Conservation (phyloP, 2,113 vertebrate genomes). For the Sinocyclocheilus anophthalmus region DNA sequence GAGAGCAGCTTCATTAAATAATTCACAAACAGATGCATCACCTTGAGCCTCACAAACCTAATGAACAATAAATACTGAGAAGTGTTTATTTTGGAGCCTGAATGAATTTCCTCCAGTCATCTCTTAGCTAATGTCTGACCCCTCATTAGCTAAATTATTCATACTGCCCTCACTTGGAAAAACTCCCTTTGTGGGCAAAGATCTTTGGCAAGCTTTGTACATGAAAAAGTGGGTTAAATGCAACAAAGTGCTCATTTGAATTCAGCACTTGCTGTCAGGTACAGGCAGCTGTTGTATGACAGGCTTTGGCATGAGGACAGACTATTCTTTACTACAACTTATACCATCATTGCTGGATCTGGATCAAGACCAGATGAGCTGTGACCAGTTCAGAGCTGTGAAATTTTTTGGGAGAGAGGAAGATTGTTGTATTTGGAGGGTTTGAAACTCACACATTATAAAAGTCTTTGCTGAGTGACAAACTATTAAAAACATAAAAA, state of each 20-base stretch:
- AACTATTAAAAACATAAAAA: too few species aligned
- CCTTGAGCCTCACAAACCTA: background rate
- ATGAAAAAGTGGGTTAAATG: background rate
- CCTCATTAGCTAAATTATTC: slow-evolving; percentile 34
- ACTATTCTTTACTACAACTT: background rate
- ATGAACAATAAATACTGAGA: background rate
- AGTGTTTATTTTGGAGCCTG: slow-evolving; percentile 33
- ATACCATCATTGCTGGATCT: slow-evolving; percentile 20
- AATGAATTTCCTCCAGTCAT: background rate
- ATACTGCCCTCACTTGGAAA: background rate
- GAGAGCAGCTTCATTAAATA: slow-evolving; percentile 34
- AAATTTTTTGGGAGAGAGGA: background rate
- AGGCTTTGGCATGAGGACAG: slow-evolving; percentile 13
- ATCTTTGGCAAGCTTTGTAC: slow-evolving; percentile 15
- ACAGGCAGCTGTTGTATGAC: background rate
- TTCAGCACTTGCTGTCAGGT: slow-evolving; percentile 10
- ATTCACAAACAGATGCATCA: slow-evolving; percentile 19
- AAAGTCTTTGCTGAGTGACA: background rate
- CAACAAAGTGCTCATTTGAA: background rate
- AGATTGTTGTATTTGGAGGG: background rate
- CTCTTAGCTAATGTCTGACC: slow-evolving; percentile 30
- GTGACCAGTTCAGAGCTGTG: background rate
- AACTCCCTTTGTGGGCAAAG: background rate
- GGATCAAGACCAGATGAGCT: background rate
- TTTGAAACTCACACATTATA: background rate